Percentiles rank a stretch among this genome's conserved stretches.
Conservation (phyloP, 1,140 invertebrate species). For the Dinoponera quadriceps region DNA sequence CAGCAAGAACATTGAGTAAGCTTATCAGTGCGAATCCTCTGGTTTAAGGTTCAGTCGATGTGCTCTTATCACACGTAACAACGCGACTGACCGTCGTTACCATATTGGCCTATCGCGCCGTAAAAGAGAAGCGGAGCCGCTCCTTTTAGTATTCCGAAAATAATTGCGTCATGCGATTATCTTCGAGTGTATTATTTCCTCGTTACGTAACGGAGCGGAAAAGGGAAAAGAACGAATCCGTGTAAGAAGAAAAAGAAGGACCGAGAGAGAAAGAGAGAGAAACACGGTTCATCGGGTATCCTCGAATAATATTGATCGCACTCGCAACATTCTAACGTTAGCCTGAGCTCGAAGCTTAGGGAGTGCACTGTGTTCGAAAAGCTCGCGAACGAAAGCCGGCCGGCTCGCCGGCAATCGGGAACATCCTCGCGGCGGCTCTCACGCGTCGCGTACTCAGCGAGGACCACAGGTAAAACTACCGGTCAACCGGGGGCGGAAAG, state of each 20-base stretch:
- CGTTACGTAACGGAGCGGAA: background rate
- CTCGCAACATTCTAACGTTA: too few species aligned
- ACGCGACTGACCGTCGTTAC: slow-evolving; percentile 6
- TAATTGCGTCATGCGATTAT: slow-evolving; percentile 13
- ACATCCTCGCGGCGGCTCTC: too few species aligned
- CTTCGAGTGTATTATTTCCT: background rate
- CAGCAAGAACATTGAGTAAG: background rate
- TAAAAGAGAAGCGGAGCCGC: background rate
- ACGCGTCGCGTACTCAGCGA: too few species aligned
- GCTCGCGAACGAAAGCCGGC: too few species aligned
- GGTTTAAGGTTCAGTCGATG: slow-evolving; percentile 27
- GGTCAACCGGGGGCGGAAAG: background rate
- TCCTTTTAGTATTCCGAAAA: slow-evolving; percentile 13
- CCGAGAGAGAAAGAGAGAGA: too few species aligned
- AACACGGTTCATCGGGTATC: too few species aligned
- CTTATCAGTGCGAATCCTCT: slow-evolving; percentile 5
- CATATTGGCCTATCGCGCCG: background rate
- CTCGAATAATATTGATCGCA: too few species aligned
- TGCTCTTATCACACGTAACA: slow-evolving; percentile 7
- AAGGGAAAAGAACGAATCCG: background rate
- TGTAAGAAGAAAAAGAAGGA: background rate
- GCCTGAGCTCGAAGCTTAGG: too few species aligned
- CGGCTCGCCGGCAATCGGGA: too few species aligned
- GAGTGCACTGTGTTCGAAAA: too few species aligned
- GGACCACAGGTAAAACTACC: too few species aligned